Base-by-base conservation (phyloP, 2,113 vertebrate genomes). In the Grallaria varia region DNA sequence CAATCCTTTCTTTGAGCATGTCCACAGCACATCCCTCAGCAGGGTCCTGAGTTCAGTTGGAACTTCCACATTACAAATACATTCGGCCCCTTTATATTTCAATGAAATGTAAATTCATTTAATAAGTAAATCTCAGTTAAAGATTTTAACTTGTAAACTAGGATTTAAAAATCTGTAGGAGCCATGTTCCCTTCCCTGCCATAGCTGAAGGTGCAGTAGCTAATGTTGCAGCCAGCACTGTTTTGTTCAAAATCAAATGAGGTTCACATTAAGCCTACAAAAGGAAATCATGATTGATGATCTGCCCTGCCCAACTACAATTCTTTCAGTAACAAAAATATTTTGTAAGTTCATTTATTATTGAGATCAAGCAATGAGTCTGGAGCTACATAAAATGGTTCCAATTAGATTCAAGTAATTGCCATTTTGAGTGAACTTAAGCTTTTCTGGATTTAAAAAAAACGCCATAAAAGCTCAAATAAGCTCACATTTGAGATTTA, bases 331-430 rank as follows among this genome's bases (percentile, higher is more conserved):
- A 97, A 97, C 89, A 91, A 93, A 97, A 97, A 91, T 95, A 97
- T 92, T 95, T 97, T 92, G 37, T 93, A 95, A 66, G 52, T 97
- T 96, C 89, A 92, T 89, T 96, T 97, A 93, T 97, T 96, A 95
- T 33, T 91, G 95, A 98, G 94, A 97, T 97, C 95, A 96, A 97
- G 96, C 74, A 93, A 95, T n/a, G 44, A 84, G 84, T 91, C 86
- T 90, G 94, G 89, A 96, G 89, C 80, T 91, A 95, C 94, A 96
- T 94, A 94, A 97, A 97, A 96, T 95, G 89, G 93, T 96, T 97
- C 96, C 91, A 98, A 94, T 95, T 97, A 96, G 93, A 96, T 89
- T 84, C 91, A 86, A 96, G 84, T 96, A 97, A 97, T 97, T 98
- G 89, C 84, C 89, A 93, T 94, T 95, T 85, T 90, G 75, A 96